Percentiles rank a stretch among this genome's conserved stretches.
Conservation (phyloP, 2,113 vertebrate species). For the Microtus richardsoni region DNA sequence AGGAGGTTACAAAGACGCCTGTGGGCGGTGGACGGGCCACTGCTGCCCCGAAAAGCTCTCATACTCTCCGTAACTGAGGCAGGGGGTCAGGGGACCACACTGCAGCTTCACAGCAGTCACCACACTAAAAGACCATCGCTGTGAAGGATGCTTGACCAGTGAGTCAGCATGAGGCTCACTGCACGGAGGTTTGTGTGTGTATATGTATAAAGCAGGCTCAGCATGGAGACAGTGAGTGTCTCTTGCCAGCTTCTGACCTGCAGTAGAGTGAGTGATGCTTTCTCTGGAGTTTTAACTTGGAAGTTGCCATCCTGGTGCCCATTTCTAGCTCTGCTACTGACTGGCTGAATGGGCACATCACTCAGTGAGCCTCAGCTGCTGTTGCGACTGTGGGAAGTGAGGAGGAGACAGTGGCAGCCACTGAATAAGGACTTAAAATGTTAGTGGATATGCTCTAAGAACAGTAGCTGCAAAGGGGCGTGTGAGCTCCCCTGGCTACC, state of each 20-base stretch:
- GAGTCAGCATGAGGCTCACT: neutral
- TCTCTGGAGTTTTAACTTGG: neutral
- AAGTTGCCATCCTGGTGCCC: neutral
- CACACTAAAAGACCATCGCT: neutral
- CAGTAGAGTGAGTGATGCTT: neutral
- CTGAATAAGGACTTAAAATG: neutral
- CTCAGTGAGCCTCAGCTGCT: neutral
- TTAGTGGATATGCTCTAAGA: neutral
- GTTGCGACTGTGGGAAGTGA: neutral
- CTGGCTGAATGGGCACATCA: too few relatives aligned
- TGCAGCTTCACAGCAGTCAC: neutral
- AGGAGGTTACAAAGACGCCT: neutral
- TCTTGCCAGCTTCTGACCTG: neutral
- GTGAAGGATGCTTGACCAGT: neutral
- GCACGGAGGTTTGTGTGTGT: neutral
- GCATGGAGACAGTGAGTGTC: too few relatives aligned
- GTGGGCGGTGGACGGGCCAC: neutral
- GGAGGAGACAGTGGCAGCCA: rapidly evolving
- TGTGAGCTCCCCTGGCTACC: neutral
- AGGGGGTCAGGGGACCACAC: neutral
- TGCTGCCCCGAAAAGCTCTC: neutral
- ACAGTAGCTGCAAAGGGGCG: neutral
- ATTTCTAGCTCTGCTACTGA: neutral
- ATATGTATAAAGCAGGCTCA: neutral
- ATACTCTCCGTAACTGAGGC: neutral